Percentiles rank a stretch among this genome's conserved stretches.
Conservation (phyloP, 2,888 invertebrate genomes). For the Lamellibrachia columna region DNA sequence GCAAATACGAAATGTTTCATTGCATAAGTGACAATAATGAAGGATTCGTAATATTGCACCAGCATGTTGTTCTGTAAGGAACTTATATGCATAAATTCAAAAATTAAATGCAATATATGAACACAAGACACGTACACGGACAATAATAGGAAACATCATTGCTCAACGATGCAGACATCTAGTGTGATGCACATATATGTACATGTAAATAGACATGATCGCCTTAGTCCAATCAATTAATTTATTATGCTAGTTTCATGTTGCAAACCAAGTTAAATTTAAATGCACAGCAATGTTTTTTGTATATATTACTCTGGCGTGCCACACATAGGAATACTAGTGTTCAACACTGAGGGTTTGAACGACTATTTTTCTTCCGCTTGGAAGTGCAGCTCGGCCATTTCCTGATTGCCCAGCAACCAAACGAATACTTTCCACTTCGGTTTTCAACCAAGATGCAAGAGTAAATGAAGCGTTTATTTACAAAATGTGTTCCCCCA, state of each 20-base stretch:
- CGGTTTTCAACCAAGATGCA: neutral
- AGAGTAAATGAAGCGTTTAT: neutral
- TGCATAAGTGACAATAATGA: neutral
- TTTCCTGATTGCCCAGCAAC: neutral
- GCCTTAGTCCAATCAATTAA: neutral
- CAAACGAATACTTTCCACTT: neutral
- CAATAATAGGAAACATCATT: neutral
- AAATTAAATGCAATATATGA: neutral
- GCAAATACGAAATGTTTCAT: no score
- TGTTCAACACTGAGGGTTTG: neutral
- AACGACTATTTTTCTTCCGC: neutral
- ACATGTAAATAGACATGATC: neutral
- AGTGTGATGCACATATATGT: no score
- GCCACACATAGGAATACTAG: neutral
- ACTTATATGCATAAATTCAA: neutral
- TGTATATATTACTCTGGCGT: neutral
- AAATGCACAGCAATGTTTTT: neutral
- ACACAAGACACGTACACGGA: neutral
- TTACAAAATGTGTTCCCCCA: neutral
- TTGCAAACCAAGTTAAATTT: neutral
- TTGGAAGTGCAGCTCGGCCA: neutral
- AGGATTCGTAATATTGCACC: no score
- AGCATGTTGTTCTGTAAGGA: neutral
- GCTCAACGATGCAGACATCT: neutral
- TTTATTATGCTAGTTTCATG: neutral